Evolutionary conservation across 2,888 invertebrate genomes (phyloP), one percentile per base, ranked within the genome.

Genomic region (Caenorhabditis uteleia): DNA sequence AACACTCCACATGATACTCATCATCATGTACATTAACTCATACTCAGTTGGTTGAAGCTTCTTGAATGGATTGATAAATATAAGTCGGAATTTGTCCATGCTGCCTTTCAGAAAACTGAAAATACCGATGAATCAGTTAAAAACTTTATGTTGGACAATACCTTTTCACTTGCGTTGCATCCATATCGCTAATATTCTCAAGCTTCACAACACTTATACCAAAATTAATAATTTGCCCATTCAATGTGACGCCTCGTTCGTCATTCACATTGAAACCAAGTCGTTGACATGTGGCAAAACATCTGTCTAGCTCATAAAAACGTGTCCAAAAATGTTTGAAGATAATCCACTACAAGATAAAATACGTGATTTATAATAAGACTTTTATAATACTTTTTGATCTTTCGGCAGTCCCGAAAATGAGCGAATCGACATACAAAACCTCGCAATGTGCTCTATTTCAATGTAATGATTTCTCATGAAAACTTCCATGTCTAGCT

Each of bases 1-100:
- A 23, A 66, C 53, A 62, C 65, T 66, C 71, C 71, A 71, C 71
- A 71, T 71, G 14, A 66, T 68, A 26, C 57, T 68, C 62, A 71
- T 61, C 59, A 71, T 68, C 71, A 71, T 71, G 34, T 68, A 71
- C 48, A 71, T 66, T 2, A 71, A 43, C 31, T 71, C 71, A 27
- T 57, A 68, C 21, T 65, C 56, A 34, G 68, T 59, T 18, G 68
- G 68, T 21, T 56, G 54, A 21, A 59, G 38, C 23, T 66, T 59
- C 38, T 71, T 71, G 47, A 71, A 71, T 8, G 71, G 71, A 39
- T 60, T 62, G 25, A 56, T 62, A 51, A 71, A 71, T 6, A 65
- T 51, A 12, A 59, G 29, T 21, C 67, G 49, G 46, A 66, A 53
- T 20, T 64, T 57, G 31, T 61, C 58, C 39, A 65, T 55, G 20